Base-by-base conservation (phyloP, 2,888 invertebrate species). In the Agapetus fuscipes region DNA sequence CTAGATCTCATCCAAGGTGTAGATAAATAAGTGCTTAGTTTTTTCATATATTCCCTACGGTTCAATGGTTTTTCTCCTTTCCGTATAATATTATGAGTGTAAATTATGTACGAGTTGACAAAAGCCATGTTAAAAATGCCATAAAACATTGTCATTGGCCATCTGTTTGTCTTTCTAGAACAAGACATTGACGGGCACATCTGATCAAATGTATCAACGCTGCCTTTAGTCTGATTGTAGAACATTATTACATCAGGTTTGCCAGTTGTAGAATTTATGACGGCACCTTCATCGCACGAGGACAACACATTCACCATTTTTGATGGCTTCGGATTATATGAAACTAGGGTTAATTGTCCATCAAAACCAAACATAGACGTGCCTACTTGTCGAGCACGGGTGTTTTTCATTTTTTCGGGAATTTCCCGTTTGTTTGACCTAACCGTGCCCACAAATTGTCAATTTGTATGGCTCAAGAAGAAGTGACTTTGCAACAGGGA, bases 391-490 rank as follows among this genome's bases (percentile, higher is more conserved):
- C 34, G 6, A 34, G 34, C 13, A 4, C 34, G 12, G 11, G 9
- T 26, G 15, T 34, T 34, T 26, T 34, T 34, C n/a, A 34, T n/a
- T 34, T 34, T 15, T 26, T 34, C 34, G 5, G 34, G 34, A 14
- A 59, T 59, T 41, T 58, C 54, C 29, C 48, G 38, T 48, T 57
- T 56, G 48, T 56, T 56, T 37, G 51, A 48, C 36, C 55, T 33
- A 34, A 56, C 25, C 29, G 57, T 58, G 13, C 54, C 54, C 17
- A 55, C 47, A n/a, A 13, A 56, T 34, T 7, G 54, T 56, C 30
- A 56, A 38, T 43, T 53, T 55, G 39, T 56, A 56, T 17, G 54
- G 56, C 31, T 50, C 43, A 41, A 50, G 37, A 27, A 54, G 46
- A 31, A 57, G 34, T 11, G 45, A 37, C 41, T 53, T 51, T 5